phyloP scores from a whole-genome alignment of 2,797 vertebrate species.

The Xyrichtys novacula region DNA sequence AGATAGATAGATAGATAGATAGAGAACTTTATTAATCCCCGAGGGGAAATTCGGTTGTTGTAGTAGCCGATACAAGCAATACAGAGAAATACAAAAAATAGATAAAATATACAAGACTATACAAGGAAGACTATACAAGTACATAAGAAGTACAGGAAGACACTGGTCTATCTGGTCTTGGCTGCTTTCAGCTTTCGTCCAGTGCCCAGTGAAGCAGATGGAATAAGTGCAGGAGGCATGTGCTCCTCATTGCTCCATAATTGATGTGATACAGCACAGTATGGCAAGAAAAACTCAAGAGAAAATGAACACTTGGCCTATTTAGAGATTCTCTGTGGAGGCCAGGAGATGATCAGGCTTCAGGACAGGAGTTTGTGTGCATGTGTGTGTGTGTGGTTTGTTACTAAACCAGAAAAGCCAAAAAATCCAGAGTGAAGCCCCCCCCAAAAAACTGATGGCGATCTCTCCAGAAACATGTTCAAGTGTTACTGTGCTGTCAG shows the following conservation, averaged over 20 bases:
- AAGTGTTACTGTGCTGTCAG: not conserved
- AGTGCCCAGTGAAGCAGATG: constrained; percentile 62
- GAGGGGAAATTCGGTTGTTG: too few species aligned
- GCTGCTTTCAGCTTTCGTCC: constrained; percentile 28
- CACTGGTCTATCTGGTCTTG: constrained; percentile 9
- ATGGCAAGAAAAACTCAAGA: constrained; percentile 66
- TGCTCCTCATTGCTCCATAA: constrained; percentile 78
- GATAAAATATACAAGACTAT: too few species aligned
- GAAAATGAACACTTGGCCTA: constrained; percentile 78
- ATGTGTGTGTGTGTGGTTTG: not conserved
- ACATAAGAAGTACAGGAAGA: constrained; percentile 23
- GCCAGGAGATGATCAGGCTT: constrained; percentile 53
- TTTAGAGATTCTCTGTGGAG: constrained; percentile 75
- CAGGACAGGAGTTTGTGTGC: constrained; percentile 23
- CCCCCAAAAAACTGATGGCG: not conserved
- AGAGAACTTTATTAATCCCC: too few species aligned
- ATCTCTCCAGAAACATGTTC: not conserved
- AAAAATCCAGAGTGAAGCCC: constrained; percentile 13
- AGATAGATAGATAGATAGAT: too few species aligned
- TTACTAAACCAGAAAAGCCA: constrained; percentile 18
- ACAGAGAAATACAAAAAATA: too few species aligned
- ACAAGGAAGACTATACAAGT: too few species aligned
- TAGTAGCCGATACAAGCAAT: too few species aligned
- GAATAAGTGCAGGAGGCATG: constrained; percentile 71
- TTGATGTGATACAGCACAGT: constrained; percentile 77